phyloP scores from a whole-genome alignment of 2,888 invertebrate genomes.

The Charanyca ferruginea region DNA sequence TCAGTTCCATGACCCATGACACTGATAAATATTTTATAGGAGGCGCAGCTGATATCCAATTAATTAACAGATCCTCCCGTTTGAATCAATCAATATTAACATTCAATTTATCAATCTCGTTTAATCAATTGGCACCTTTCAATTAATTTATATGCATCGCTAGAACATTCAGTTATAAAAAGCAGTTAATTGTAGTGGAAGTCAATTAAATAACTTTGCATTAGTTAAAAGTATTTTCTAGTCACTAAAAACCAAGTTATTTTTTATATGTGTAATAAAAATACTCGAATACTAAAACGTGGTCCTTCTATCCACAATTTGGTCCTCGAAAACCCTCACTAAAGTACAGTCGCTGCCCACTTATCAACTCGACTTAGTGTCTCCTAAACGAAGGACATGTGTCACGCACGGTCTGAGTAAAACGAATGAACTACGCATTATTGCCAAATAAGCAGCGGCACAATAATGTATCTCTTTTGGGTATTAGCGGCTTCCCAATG shows the following conservation, averaged over 20 bases:
- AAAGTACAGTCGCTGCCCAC: conserved; percentile 50
- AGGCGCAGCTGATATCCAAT: conserved; percentile 48
- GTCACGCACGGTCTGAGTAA: conserved; percentile 64
- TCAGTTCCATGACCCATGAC: background rate
- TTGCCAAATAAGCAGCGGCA: conserved; percentile 63
- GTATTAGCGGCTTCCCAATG: conserved; percentile 45
- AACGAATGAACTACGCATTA: conserved; percentile 68
- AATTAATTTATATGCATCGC: conserved; percentile 53
- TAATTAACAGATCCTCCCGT: conserved; percentile 53
- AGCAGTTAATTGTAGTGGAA: background rate
- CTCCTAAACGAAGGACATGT: conserved; percentile 65
- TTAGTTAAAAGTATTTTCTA: background rate
- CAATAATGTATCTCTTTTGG: conserved; percentile 59
- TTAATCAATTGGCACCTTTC: conserved; percentile 48
- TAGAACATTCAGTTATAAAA: conserved; percentile 31
- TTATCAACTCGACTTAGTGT: conserved; percentile 69
- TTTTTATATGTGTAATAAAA: background rate
- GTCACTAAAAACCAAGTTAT: background rate
- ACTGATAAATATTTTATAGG: conserved; percentile 13
- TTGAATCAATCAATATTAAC: conserved; percentile 62
- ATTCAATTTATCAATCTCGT: conserved; percentile 59
- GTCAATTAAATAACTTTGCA: background rate
- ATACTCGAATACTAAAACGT: conserved; percentile 20
- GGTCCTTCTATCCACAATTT: conserved; percentile 12
- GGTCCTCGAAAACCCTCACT: conserved; percentile 21